These are phyloP conservation scores for Acinonyx jubatus DNA, from an alignment of 2,113 vertebrate genomes.

Conservation along the genomic window DNA sequence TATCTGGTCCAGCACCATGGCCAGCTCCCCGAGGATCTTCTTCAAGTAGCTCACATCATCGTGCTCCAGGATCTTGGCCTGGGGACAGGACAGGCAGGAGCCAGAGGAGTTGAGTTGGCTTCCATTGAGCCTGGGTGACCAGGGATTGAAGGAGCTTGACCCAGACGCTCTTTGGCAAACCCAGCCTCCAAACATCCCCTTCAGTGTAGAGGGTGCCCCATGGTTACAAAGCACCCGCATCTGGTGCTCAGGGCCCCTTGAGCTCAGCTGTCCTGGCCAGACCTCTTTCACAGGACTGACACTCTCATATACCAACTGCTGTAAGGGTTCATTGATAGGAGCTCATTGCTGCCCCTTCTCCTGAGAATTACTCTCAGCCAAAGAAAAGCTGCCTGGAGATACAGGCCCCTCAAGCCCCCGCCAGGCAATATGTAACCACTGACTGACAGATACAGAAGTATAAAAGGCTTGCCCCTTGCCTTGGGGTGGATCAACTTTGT, in stretches of 20 bases:
- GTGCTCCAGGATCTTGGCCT: conserved; percentile 98
- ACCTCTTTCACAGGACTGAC: background rate
- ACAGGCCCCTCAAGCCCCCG: background rate
- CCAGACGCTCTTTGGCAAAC: background rate
- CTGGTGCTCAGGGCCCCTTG: background rate
- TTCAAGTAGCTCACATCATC: conserved; percentile 98
- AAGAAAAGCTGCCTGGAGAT: conserved; percentile 16
- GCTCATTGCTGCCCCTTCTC: background rate
- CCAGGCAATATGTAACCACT: background rate
- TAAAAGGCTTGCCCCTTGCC: background rate
- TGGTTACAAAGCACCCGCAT: background rate
- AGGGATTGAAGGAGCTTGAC: background rate
- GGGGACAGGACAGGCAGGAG: background rate
- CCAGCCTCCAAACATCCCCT: background rate
- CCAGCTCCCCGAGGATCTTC: conserved; percentile 96
- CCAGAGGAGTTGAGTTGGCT: background rate
- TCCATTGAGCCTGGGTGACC: background rate
- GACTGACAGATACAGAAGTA: background rate
- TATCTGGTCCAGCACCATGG: conserved; percentile 97
- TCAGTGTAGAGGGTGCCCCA: background rate
- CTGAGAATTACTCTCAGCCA: background rate
- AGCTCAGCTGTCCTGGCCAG: background rate
- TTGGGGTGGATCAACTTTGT: background rate
- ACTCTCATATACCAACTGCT: background rate
- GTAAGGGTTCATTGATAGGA: background rate